These are phyloP conservation scores for Cryptus armator DNA, from an alignment of 2,888 invertebrate species.

Conservation along the genomic window DNA sequence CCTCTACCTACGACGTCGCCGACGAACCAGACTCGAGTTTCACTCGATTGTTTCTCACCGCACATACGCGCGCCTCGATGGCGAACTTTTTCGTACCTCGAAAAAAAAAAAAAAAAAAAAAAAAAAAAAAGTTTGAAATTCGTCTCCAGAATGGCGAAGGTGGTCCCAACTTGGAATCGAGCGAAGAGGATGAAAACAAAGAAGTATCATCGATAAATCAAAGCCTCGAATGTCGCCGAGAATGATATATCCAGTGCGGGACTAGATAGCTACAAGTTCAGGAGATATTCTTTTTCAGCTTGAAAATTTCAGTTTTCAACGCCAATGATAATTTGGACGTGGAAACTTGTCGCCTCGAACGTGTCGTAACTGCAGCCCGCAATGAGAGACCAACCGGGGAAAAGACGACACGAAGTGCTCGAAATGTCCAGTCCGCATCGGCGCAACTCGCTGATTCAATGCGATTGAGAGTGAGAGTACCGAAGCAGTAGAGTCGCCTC, in stretches of 20 bases:
- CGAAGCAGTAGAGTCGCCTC: neutral
- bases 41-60: conserved; percentile 61
- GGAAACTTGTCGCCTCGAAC: conserved; percentile 67
- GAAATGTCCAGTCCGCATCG: conserved; percentile 71
- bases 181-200: conserved; percentile 52
- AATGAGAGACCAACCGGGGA: conserved; percentile 56
- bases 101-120: conserved; percentile 13
- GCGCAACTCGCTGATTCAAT: conserved; percentile 70
- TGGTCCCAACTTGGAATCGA: conserved; percentile 41
- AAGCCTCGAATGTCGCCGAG: no score
- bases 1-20: conserved; percentile 22
- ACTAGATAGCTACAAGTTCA: no score
- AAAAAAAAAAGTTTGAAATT: conserved; percentile 31
- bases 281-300: conserved; percentile 3
- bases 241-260: no score
- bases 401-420: conserved; percentile 66
- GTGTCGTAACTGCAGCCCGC: conserved; percentile 71
- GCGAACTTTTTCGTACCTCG: conserved; percentile 49
- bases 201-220: conserved; percentile 13
- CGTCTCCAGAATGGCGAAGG: conserved; percentile 22
- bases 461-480: conserved; percentile 13
- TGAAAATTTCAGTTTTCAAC: neutral
- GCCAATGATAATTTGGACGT: conserved; percentile 50
- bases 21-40: conserved; percentile 39
- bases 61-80: conserved; percentile 18